Percentiles rank a stretch among this genome's conserved stretches.
Evolutionary conservation across 2,797 vertebrate species (phyloP).

Genomic region (Sparus aurata): DNA sequence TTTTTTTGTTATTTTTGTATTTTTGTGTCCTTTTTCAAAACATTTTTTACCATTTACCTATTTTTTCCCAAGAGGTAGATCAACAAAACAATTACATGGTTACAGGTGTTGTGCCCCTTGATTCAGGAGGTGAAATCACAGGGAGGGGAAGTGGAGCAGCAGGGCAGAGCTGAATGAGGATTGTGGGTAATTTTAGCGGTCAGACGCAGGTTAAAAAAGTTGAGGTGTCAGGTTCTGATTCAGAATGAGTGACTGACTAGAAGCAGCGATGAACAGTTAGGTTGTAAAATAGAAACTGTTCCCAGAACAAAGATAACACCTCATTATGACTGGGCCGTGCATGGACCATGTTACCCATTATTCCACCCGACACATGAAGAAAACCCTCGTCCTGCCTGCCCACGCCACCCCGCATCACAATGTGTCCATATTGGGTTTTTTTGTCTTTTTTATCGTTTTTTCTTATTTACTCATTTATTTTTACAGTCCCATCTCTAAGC

Average conservation of each 20-base stretch:
- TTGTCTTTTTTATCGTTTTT: slow-evolving; percentile 44
- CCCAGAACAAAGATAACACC: background rate
- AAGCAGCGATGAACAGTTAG: slow-evolving; percentile 14
- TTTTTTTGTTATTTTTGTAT: slow-evolving; percentile 78
- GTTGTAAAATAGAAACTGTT: background rate
- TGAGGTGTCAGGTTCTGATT: background rate
- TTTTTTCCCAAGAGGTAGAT: slow-evolving; percentile 95
- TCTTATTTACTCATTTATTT: slow-evolving; percentile 57
- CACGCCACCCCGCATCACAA: slow-evolving; percentile 43
- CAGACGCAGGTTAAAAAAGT: background rate
- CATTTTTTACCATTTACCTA: slow-evolving; percentile 82
- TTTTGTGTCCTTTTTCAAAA: slow-evolving; percentile 76
- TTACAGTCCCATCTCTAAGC: slow-evolving; percentile 76
- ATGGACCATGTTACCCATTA: slow-evolving; percentile 15
- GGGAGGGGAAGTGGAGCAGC: slow-evolving; percentile 45
- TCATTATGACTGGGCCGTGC: background rate
- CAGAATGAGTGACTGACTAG: slow-evolving; percentile 11
- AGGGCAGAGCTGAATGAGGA: slow-evolving; percentile 55
- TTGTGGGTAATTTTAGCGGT: slow-evolving; percentile 34
- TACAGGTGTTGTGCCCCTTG: slow-evolving; percentile 79
- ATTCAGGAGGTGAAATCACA: slow-evolving; percentile 73
- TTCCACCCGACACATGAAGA: background rate
- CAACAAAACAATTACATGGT: slow-evolving; percentile 91
- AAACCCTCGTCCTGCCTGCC: slow-evolving; percentile 28
- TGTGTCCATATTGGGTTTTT: slow-evolving; percentile 56